phyloP scores from a whole-genome alignment of 2,797 vertebrate genomes.

The Pipistrellus nathusii region DNA sequence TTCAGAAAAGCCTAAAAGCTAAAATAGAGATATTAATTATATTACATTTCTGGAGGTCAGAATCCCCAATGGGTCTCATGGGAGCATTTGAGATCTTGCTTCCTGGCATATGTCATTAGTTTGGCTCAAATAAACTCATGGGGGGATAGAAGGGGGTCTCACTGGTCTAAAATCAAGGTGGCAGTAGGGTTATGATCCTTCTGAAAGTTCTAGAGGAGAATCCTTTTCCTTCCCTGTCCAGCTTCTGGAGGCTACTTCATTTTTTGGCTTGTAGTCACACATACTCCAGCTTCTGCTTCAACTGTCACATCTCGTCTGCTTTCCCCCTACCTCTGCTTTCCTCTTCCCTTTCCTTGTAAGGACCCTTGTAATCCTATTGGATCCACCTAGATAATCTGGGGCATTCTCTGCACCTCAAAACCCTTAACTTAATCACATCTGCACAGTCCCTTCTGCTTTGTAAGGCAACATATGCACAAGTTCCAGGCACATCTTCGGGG shows the following conservation, averaged over 20 bases:
- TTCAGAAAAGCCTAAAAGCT: neutral
- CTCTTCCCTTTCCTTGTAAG: neutral
- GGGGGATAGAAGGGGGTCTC: neutral
- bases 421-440: neutral
- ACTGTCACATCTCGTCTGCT: neutral
- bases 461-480: neutral
- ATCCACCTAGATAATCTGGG: neutral
- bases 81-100: neutral
- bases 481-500: neutral
- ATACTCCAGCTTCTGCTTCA: neutral
- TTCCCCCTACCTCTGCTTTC: neutral
- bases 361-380: neutral
- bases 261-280: neutral
- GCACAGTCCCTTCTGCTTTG: neutral
- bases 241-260: neutral
- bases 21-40: neutral
- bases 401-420: neutral
- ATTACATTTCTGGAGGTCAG: neutral
- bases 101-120: neutral
- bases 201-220: neutral
- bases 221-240: neutral
- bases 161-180: neutral
- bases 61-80: neutral
- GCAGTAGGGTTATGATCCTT: neutral
- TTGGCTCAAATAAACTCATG: neutral